Evolutionary conservation across 1,140 invertebrate genomes (phyloP).

Genomic region (Tribolium castaneum): DNA sequence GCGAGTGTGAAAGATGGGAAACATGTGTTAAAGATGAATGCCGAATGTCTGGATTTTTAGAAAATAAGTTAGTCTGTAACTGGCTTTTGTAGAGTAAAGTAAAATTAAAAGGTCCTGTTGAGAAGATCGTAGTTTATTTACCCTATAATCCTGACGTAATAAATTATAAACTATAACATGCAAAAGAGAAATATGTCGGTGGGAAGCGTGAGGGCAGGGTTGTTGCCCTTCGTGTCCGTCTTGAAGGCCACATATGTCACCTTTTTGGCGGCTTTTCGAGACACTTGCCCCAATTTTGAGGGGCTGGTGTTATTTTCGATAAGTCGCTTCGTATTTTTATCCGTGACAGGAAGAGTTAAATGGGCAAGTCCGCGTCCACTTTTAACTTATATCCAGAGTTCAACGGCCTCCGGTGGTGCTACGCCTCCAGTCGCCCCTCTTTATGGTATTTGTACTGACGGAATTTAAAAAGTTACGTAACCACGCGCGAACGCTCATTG

Average conservation of each 20-base stretch:
- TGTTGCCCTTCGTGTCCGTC: conserved; percentile 10
- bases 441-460: conserved; percentile 50
- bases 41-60: too few relatives aligned
- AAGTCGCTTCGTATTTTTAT: conserved; percentile 43
- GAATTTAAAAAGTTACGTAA: conserved; percentile 42
- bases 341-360: conserved; percentile 51
- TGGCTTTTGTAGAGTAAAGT: too few relatives aligned
- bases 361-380: conserved; percentile 50
- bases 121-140: too few relatives aligned
- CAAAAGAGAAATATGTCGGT: conserved; percentile 8
- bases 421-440: conserved; percentile 51
- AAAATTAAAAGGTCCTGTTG: too few relatives aligned
- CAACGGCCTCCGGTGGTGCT: conserved; percentile 51
- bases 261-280: conserved; percentile 4
- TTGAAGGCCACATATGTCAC: conserved; percentile 21
- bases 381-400: conserved; percentile 44
- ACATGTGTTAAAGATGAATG: too few relatives aligned
- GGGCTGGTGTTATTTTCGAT: conserved; percentile 3
- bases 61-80: too few relatives aligned
- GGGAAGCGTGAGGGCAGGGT: background rate
- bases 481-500: background rate
- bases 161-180: too few relatives aligned
- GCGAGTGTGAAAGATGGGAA: too few relatives aligned
- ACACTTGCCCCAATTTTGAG: background rate
- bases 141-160: too few relatives aligned